Evolutionary conservation across 2,113 vertebrate genomes (phyloP), one percentile per base, ranked within the genome.

Genomic region (Poicephalus meyeri): DNA sequence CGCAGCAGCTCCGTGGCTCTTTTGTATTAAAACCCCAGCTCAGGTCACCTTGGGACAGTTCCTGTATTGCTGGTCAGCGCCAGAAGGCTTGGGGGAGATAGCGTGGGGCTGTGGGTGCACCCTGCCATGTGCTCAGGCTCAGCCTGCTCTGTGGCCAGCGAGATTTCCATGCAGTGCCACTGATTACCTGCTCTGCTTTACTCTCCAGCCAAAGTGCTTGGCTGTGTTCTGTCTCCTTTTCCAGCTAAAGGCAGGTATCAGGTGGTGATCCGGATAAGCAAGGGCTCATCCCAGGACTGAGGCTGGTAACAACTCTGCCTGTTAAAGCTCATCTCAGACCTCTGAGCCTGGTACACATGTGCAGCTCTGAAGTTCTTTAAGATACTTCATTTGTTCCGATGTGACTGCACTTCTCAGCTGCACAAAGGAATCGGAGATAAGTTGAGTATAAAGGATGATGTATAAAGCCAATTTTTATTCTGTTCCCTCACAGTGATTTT

Each of bases 401-500:
- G n/a, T 28, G 10, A 12, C 63, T 29, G 37, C 15, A 6, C 33
- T 81, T 63, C 81, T 60, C 85, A 50, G 63, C 71, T 42, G 39
- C 66, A 65, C 80, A 53, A 52, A 95, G 96, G 52, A 64, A 84
- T 39, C 46, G 68, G 89, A 87, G 81, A 85, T 42, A 80, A 55
- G 84, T 70, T 29, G 35, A 39, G 20, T 50, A 80, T 42, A 88
- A 97, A 97, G 88, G 84, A 83, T 92, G 88, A 90, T 39, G 6
- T 46, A 92, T 92, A 91, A 97, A 97, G 93, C 53, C 68, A 86
- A 82, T 80, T 97, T 97, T 95, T 93, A 89, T 94, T 97, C 93
- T 55, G 9, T 74, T 80, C 89, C 76, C 63, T 95, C 93, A 44
- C 78, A 65, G 93, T 94, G 80, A 94, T 97, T 97, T 84, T 81